phyloP scores from a whole-genome alignment of 2,888 invertebrate species.

The Leptothorax acervorum region DNA sequence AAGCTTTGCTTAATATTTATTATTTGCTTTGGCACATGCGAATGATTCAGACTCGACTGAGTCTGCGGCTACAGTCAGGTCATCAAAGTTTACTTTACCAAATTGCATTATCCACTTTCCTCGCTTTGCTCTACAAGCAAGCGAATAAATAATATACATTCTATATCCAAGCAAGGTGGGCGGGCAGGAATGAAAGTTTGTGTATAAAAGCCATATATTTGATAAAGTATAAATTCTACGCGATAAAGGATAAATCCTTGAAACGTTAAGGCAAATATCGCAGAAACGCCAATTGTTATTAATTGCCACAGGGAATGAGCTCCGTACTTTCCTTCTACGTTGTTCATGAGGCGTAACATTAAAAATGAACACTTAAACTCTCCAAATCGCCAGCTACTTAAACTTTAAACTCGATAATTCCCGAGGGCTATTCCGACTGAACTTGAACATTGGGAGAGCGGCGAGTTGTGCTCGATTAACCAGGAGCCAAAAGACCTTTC shows the following conservation, averaged over 20 bases:
- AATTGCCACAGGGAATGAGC: background rate
- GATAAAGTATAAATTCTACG: constrained; percentile 22
- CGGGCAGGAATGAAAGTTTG: constrained; percentile 11
- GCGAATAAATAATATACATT: background rate
- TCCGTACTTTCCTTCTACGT: background rate
- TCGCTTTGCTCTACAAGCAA: constrained; percentile 9
- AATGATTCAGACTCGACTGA: constrained; percentile 33
- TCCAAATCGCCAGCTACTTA: constrained; percentile 42
- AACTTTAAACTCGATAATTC: constrained; percentile 53
- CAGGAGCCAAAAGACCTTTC: constrained; percentile 47
- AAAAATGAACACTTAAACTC: constrained; percentile 52
- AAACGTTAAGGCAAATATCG: background rate
- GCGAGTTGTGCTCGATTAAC: constrained; percentile 55
- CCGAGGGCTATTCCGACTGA: constrained; percentile 22
- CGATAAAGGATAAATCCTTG: background rate
- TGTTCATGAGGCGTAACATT: constrained; percentile 11
- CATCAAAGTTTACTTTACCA: constrained; percentile 51
- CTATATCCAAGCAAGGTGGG: background rate
- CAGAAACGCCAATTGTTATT: constrained; percentile 19
- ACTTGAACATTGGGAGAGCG: constrained; percentile 42
- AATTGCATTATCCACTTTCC: constrained; percentile 46
- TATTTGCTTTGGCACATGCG: constrained; percentile 1
- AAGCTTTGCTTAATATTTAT: constrained; percentile 4
- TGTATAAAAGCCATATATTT: background rate
- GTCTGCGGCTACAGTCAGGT: constrained; percentile 4